phyloP scores from a whole-genome alignment of 1,140 invertebrate genomes.

The Brachionus rotundiformis region DNA sequence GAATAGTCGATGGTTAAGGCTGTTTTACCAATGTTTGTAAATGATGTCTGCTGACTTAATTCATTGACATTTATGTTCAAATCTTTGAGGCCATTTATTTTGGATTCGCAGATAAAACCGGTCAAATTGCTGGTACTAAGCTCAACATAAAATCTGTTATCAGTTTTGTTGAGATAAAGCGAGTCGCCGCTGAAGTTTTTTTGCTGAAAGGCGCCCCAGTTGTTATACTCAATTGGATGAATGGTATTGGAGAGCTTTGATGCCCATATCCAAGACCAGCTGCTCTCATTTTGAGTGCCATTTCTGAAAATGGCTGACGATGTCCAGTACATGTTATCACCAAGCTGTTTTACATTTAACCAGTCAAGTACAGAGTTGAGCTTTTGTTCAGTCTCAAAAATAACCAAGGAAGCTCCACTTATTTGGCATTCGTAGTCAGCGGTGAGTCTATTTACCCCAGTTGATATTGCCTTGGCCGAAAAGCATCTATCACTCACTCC shows the following conservation, averaged over 20 bases:
- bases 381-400: neutral
- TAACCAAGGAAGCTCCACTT: slow-evolving; percentile 3
- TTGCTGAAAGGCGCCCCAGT: slow-evolving; percentile 10
- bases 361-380: neutral
- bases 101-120: slow-evolving; percentile 24
- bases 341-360: neutral
- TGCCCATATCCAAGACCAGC: slow-evolving; percentile 26
- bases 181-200: slow-evolving; percentile 20
- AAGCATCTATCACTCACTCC: neutral
- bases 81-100: neutral
- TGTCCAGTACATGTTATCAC: neutral
- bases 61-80: neutral
- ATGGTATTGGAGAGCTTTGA: neutral
- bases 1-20: neutral
- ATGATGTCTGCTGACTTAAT: neutral
- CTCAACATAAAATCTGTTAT: slow-evolving; percentile 1
- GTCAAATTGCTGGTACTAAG: slow-evolving; percentile 27
- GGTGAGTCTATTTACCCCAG: neutral
- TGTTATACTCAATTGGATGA: neutral
- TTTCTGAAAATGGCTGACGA: slow-evolving; percentile 28
- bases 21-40: neutral
- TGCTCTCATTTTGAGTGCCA: neutral
- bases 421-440: slow-evolving; percentile 20
- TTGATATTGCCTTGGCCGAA: neutral
- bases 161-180: neutral